Conservation (phyloP, 2,113 vertebrate genomes). For the Camelus dromedarius region DNA sequence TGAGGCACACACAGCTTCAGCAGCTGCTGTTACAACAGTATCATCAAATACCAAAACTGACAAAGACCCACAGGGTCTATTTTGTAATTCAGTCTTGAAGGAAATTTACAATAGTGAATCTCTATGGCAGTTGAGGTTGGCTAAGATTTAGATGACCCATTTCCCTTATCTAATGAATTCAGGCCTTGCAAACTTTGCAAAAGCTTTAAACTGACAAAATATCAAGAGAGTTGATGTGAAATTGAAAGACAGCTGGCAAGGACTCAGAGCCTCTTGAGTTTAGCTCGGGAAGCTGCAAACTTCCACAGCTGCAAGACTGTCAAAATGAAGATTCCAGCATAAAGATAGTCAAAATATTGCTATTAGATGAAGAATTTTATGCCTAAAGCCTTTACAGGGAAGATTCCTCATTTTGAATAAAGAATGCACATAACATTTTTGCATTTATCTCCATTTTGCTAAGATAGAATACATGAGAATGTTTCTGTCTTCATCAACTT, state of each 20-base stretch:
- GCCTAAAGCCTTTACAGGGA: conserved; percentile 22
- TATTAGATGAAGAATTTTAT: conserved; percentile 48
- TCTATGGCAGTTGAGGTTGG: conserved; percentile 62
- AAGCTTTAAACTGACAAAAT: conserved; percentile 79
- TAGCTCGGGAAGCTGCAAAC: conserved; percentile 69
- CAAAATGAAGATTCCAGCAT: conserved; percentile 48
- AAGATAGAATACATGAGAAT: conserved; percentile 39
- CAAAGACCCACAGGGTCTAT: conserved; percentile 67
- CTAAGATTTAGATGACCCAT: conserved; percentile 74
- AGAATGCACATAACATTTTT: conserved; percentile 21
- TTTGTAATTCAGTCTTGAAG: conserved; percentile 76
- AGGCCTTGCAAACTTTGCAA: conserved; percentile 74
- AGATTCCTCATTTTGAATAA: conserved; percentile 54
- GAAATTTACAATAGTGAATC: conserved; percentile 65
- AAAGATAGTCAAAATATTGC: conserved; percentile 75
- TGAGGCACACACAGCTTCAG: conserved; percentile 49
- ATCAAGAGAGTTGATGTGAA: conserved; percentile 72
- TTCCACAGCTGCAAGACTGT: conserved; percentile 65
- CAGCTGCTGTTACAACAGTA: conserved; percentile 71
- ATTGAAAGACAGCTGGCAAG: conserved; percentile 72
- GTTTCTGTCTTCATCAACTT: conserved; percentile 16
- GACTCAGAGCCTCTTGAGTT: conserved; percentile 50
- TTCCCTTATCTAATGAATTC: conserved; percentile 83
- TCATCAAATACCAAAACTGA: conserved; percentile 63
- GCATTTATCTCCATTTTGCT: conserved; percentile 50